phyloP scores from a whole-genome alignment of 2,797 vertebrate species.

The Dryobates pubescens region DNA sequence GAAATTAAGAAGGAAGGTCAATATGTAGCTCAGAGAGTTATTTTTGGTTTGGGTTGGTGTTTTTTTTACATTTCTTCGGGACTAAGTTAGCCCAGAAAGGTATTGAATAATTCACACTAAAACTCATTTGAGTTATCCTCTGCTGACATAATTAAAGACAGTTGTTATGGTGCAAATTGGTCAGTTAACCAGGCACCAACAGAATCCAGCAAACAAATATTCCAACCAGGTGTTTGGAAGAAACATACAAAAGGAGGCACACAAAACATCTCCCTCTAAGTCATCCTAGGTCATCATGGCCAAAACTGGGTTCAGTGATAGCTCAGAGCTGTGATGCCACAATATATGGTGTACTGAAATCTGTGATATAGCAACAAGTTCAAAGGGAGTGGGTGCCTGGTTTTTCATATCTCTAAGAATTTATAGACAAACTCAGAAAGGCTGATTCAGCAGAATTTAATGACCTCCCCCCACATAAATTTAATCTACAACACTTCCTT shows the following conservation, averaged over 20 bases:
- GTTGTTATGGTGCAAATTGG: background rate
- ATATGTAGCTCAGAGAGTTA: background rate
- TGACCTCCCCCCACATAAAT: background rate
- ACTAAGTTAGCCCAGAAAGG: background rate
- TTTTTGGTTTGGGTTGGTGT: too few relatives aligned
- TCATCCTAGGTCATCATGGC: background rate
- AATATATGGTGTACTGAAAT: rapidly evolving
- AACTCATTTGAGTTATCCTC: background rate
- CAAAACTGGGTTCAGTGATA: background rate
- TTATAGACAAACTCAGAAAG: background rate
- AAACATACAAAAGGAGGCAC: background rate
- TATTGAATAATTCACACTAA: background rate
- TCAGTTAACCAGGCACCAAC: background rate
- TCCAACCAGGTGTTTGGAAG: background rate
- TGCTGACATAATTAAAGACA: background rate
- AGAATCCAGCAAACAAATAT: background rate
- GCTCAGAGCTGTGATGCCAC: background rate
- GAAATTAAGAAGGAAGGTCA: background rate
- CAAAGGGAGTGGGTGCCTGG: background rate
- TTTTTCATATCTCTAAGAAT: background rate
- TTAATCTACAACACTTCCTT: background rate
- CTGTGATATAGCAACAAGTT: background rate
- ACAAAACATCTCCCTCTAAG: background rate
- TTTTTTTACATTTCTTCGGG: background rate
- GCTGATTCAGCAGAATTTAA: background rate